Evolutionary conservation across 2,888 invertebrate genomes (phyloP).

Genomic region (Mactromeris polynyma): DNA sequence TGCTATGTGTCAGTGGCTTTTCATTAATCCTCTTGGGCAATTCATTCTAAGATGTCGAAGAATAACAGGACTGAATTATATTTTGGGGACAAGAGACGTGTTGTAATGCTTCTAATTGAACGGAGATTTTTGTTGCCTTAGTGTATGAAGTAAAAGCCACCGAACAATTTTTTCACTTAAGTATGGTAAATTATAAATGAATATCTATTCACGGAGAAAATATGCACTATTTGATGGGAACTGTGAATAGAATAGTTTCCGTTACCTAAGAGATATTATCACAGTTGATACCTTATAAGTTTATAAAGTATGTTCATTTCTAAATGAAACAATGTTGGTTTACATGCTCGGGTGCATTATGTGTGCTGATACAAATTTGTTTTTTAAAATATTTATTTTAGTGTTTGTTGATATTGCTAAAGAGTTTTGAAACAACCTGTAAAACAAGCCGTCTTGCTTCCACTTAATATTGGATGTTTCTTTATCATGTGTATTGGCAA

Average conservation of each 20-base stretch:
- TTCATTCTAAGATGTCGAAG: slow-evolving; percentile 57
- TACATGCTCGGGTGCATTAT: too few relatives aligned
- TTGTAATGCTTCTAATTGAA: slow-evolving; percentile 62
- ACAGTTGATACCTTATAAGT: too few relatives aligned
- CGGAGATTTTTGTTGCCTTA: slow-evolving; percentile 37
- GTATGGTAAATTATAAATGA: neutral
- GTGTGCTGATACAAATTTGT: too few relatives aligned
- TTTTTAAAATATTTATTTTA: too few relatives aligned
- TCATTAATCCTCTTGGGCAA: slow-evolving; percentile 69
- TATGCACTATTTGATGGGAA: neutral
- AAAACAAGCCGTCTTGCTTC: too few relatives aligned
- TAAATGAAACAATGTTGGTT: too few relatives aligned
- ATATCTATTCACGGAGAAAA: neutral
- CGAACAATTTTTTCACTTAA: neutral
- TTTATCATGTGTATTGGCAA: too few relatives aligned
- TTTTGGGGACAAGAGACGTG: slow-evolving; percentile 65
- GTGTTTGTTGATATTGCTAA: too few relatives aligned
- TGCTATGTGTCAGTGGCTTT: slow-evolving; percentile 69
- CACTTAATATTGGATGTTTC: too few relatives aligned
- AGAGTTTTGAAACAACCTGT: too few relatives aligned
- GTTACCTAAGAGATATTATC: neutral
- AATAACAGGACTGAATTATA: slow-evolving; percentile 69
- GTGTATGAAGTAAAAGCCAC: neutral
- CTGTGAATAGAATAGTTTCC: neutral
- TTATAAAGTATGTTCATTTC: too few relatives aligned